Base-by-base conservation (phyloP, 53 echinoderm and acorn worm species). In the Zoroaster sp. region DNA sequence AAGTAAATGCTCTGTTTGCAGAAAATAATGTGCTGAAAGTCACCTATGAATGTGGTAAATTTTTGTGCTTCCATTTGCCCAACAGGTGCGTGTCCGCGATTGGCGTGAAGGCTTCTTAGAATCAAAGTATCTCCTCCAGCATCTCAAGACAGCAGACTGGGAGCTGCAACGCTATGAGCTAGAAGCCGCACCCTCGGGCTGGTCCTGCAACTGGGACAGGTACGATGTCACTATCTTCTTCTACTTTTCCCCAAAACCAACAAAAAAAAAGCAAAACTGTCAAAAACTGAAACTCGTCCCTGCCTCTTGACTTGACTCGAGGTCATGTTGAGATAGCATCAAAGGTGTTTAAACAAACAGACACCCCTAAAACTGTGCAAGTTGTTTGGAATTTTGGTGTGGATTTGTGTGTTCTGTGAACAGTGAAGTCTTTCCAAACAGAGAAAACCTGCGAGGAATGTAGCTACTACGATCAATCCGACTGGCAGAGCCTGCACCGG, bases 181-280 rank as follows among this genome's bases (percentile, higher is more conserved):
- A 14, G 95, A 95, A 78, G 95, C 97, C 17, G 92, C 92, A 37
- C 97, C 97, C 66, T 68, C 77, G 0, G 94, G 92, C 40, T 97
- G 97, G 97, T 91, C 94, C 63, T 97, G 97, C 88, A 90, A 88
- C 37, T 97, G 97, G 97, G 95, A 97, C 95, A 97, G 97, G 97
- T 97, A 96, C 96, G 96, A 74, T 86, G 75, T 59, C 40, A 76
- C 46, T 83, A 47, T 74, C 89, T 89, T 37, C 35, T 91, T 55
- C 77, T 67, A 41, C 66, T 72, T 81, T 86, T 40, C 34, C 49
- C 63, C 25, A 9, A 42, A 82, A 80, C 37, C 42, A 36, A 15
- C 33, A 35, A 77, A 66, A 35, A 28, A 20, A 14, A 47, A 47
- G 18, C 12, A 81, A 40, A 67, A 66, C 14, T 15, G 17, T 7